phyloP scores from a whole-genome alignment of 2,113 vertebrate species.

The Leucopternis melanops region DNA sequence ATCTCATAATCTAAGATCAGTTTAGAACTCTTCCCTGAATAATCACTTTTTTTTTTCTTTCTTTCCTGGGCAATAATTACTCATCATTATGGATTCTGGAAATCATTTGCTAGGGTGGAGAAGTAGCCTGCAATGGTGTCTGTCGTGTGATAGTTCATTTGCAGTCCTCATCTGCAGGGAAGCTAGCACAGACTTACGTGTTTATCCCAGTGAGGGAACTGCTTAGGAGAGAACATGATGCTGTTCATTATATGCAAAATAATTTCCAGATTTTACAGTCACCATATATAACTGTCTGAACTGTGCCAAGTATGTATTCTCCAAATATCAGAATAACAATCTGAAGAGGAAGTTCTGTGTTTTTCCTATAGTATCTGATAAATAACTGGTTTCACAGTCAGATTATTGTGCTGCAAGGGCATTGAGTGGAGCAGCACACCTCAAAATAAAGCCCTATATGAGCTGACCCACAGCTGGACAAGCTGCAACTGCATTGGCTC shows the following conservation, averaged over 20 bases:
- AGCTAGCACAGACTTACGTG: background rate
- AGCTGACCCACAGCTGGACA: slow-evolving; percentile 4
- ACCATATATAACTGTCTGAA: background rate
- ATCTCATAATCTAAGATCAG: background rate
- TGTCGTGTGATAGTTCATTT: background rate
- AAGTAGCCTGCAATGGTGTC: background rate
- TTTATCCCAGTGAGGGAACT: background rate
- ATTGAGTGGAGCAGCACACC: background rate
- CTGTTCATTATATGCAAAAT: background rate
- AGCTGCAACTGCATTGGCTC: background rate
- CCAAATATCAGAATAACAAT: background rate
- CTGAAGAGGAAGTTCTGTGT: background rate
- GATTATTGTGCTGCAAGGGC: background rate
- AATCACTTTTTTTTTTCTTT: background rate
- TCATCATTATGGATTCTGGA: background rate
- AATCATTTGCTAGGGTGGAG: background rate
- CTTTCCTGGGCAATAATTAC: background rate
- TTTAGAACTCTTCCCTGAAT: background rate
- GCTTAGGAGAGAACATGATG: background rate
- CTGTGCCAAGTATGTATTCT: background rate
- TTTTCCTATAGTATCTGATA: background rate
- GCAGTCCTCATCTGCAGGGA: background rate
- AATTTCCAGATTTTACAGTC: background rate
- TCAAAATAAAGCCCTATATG: background rate
- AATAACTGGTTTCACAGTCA: background rate